Evolutionary conservation across 1,140 invertebrate genomes (phyloP).

Genomic region (Amphibalanus amphitrite): DNA sequence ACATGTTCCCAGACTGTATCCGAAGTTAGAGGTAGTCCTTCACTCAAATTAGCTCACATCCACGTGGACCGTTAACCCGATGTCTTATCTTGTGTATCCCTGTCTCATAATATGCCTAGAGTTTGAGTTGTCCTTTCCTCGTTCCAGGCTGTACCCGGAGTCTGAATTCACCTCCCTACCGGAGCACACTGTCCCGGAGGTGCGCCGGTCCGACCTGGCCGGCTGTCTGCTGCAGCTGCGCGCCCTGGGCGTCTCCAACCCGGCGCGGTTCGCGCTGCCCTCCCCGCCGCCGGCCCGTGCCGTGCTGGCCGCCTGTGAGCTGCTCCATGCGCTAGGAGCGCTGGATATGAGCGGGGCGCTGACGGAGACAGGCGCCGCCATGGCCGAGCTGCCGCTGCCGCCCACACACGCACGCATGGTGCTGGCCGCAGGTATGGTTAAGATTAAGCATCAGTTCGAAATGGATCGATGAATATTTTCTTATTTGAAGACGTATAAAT

Average conservation of each 20-base stretch:
- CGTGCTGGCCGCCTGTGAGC: constrained; percentile 66
- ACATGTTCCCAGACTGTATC: constrained; percentile 14
- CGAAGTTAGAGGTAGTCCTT: constrained; percentile 14
- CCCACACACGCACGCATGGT: constrained; percentile 79
- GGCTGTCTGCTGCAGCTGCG: constrained; percentile 78
- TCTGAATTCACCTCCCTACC: constrained; percentile 49
- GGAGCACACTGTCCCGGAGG: constrained; percentile 65
- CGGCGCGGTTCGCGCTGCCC: constrained; percentile 59
- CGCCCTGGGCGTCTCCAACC: constrained; percentile 38
- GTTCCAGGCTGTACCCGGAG: constrained; percentile 54
- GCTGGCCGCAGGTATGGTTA: constrained; percentile 46
- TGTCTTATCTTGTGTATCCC: too few species aligned
- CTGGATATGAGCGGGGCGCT: constrained; percentile 62
- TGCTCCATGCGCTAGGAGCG: constrained; percentile 69
- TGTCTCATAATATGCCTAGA: too few species aligned
- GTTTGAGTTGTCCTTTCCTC: constrained; percentile 17
- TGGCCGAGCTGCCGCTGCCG: constrained; percentile 82
- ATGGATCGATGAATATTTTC: too few species aligned
- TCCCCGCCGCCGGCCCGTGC: constrained; percentile 76
- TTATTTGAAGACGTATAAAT: too few species aligned
- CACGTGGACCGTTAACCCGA: too few species aligned
- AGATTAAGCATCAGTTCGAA: too few species aligned
- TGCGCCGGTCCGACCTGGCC: constrained; percentile 74
- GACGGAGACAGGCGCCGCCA: constrained; percentile 58
- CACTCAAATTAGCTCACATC: too few species aligned